Base-by-base conservation (phyloP, 2,888 invertebrate species). In the Timema cristinae region DNA sequence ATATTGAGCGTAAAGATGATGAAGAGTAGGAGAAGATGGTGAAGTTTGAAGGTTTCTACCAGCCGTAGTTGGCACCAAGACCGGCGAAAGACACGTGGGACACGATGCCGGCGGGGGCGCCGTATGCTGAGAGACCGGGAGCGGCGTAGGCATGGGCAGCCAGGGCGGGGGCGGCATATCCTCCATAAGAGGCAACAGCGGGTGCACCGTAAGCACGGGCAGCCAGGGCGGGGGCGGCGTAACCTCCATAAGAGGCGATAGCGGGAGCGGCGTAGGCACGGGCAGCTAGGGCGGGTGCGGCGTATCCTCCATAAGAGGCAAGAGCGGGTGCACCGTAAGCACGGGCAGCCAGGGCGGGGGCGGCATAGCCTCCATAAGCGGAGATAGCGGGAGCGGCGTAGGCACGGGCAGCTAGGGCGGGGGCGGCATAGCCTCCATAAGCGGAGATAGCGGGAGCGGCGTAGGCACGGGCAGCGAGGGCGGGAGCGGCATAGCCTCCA, bases 161-260 rank as follows among this genome's bases (percentile, higher is more conserved):
- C 16, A 16, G 32, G 50, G 59, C 61, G 1, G 70, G 70, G 11
- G 70, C 59, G n/a, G 47, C 52, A n/a, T 15, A 54, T 48, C 66
- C 54, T 32, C 32, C 32, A 32, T 32, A 32, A 32, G 72, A 66
- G 67, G 63, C 61, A 68, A 32, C 48, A 32, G 32, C 32, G 67
- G 63, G 63, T 1, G 66, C 69, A 47, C 48, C 54, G n/a, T 61
- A 56, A 9, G 69, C 49, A 7, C 50, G 50, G 66, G 54, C 59
- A 8, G 67, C 67, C 50, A 83, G 83, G 66, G 82, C 79, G 77
- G 75, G n/a, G 81, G 81, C 11, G 48, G 61, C 63, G 13, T 63
- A 61, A 16, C 16, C 10, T 8, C 54, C 68, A 32, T 32, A 54
- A 6, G 50, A 9, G 61, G 72, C 68, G 52, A 68, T 70, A n/a